Evolutionary conservation across 2,888 invertebrate genomes (phyloP).

Genomic region (Steinernema scapterisci): DNA sequence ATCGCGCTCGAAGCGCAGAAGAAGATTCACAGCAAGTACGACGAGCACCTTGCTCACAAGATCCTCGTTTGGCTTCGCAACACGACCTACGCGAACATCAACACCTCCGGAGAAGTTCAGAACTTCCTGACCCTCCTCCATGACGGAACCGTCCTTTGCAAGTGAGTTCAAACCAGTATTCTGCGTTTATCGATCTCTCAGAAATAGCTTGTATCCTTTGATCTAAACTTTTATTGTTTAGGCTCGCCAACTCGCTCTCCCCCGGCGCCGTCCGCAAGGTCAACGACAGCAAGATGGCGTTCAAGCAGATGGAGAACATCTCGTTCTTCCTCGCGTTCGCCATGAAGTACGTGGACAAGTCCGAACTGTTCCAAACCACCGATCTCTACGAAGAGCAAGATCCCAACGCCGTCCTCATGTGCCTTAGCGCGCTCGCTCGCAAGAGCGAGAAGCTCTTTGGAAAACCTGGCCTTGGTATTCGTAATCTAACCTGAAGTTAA

Average conservation of each 20-base stretch:
- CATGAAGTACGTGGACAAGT: constrained; percentile 13
- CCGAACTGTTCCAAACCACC: constrained; percentile 95
- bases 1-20: constrained; percentile 64
- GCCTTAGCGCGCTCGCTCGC: constrained; percentile 89
- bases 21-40: constrained; percentile 91
- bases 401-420: constrained; percentile 91
- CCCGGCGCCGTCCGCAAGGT: constrained; percentile 83
- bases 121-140: constrained; percentile 86
- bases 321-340: constrained; percentile 34
- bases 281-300: constrained; percentile 91
- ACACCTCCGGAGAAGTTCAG: constrained; percentile 85
- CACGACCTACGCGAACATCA: constrained; percentile 81
- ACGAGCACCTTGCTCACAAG: constrained; percentile 88
- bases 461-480: constrained; percentile 49
- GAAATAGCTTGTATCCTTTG: no score
- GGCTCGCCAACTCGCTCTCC: constrained; percentile 86
- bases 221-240: no score
- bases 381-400: constrained; percentile 89
- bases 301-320: constrained; percentile 97
- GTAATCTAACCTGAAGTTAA: constrained; percentile 69
- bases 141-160: constrained; percentile 88
- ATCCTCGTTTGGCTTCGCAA: constrained; percentile 87
- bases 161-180: constrained; percentile 75
- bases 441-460: constrained; percentile 72
- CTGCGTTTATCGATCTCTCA: no score